A percentile compares a stretch with the other conserved stretches of the same genome.
Conservation (phyloP, 2,888 invertebrate species). For the Brachylomia viminalis region DNA sequence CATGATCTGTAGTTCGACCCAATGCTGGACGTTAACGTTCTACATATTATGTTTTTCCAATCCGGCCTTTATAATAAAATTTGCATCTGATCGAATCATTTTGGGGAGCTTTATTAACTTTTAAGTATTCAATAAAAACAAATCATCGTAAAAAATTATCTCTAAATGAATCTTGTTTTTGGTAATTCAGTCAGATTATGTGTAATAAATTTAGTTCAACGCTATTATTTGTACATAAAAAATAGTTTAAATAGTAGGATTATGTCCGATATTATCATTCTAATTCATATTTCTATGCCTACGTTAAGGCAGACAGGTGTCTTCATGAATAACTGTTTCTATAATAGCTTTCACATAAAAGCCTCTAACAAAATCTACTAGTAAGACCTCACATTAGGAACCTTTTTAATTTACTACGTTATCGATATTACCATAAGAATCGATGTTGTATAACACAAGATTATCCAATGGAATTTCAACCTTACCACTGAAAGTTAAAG, state of each 20-base stretch:
- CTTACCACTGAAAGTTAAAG: constrained; percentile 32
- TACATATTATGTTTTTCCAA: not conserved
- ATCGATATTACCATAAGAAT: constrained; percentile 58
- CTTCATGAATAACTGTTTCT: constrained; percentile 28
- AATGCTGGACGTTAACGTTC: too few relatives aligned
- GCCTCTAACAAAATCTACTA: constrained; percentile 15
- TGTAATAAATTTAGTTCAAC: constrained; percentile 33
- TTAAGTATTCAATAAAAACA: constrained; percentile 31
- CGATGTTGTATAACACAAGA: constrained; percentile 48
- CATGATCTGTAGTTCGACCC: not conserved
- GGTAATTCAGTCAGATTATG: constrained; percentile 20
- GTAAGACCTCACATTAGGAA: constrained; percentile 30
- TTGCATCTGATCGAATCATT: constrained; percentile 21
- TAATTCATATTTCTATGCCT: not conserved
- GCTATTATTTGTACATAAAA: constrained; percentile 14
- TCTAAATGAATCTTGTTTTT: constrained; percentile 35
- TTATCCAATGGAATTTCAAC: constrained; percentile 32
- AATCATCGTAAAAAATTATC: constrained; percentile 14
- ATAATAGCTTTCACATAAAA: constrained; percentile 38
- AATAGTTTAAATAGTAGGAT: constrained; percentile 20
- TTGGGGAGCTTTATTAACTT: constrained; percentile 5
- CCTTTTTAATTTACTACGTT: constrained; percentile 42
- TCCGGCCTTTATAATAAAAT: not conserved
- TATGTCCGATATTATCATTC: constrained; percentile 25
- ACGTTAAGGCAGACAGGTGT: constrained; percentile 3